These are phyloP conservation scores for Vipera latastei DNA, from an alignment of 2,797 vertebrate species.

Conservation along the genomic window DNA sequence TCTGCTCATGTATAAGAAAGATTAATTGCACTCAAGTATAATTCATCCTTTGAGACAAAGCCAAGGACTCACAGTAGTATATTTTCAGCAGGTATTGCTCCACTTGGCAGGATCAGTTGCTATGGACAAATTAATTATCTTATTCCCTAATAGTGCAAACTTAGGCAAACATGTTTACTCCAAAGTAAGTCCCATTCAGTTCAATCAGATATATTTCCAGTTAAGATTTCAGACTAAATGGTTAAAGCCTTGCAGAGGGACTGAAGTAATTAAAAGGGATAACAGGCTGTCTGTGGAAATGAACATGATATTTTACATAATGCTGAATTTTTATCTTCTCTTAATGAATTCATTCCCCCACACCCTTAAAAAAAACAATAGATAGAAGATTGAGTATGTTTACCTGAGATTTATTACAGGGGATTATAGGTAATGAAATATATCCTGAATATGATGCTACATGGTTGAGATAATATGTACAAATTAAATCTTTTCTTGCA, in stretches of 20 bases:
- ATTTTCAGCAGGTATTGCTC: constrained; percentile 30
- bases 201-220: not conserved
- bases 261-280: not conserved
- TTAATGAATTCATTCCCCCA: constrained; percentile 47
- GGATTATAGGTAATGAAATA: constrained; percentile 70
- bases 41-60: constrained; percentile 27
- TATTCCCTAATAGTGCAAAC: not conserved
- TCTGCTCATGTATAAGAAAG: constrained; percentile 28
- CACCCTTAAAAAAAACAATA: constrained; percentile 53
- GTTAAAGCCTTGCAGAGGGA: constrained; percentile 29
- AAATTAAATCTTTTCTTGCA: constrained; percentile 73
- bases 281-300: constrained; percentile 6
- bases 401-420: constrained; percentile 66
- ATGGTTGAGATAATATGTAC: constrained; percentile 63
- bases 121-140: constrained; percentile 21
- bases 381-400: constrained; percentile 51
- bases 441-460: constrained; percentile 56
- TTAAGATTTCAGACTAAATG: constrained; percentile 23
- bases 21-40: constrained; percentile 42
- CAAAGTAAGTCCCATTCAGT: not conserved
- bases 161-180: not conserved
- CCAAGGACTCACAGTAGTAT: constrained; percentile 27
- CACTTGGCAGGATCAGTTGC: constrained; percentile 22
- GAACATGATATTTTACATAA: constrained; percentile 38
- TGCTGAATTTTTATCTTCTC: constrained; percentile 28